Base-by-base conservation (phyloP, 2,888 invertebrate genomes). In the Sipunculus nudus region DNA sequence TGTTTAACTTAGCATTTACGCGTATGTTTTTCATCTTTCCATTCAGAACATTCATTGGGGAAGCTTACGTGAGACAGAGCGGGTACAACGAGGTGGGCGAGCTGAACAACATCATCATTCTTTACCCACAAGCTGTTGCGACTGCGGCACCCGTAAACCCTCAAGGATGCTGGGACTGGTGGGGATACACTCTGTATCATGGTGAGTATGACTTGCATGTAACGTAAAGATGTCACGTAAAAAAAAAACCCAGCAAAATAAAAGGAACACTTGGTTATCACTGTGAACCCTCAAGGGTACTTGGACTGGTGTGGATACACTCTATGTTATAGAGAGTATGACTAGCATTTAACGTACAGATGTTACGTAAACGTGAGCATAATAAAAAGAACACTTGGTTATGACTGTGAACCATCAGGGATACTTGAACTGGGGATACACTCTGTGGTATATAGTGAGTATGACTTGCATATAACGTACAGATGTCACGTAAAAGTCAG, bases 341-440 rank as follows among this genome's bases (percentile, higher is more conserved):
- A n/a, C n/a, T n/a, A n/a, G n/a, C n/a, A n/a, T n/a, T n/a, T n/a
- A n/a, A n/a, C n/a, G n/a, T n/a, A n/a, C n/a, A n/a, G n/a, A n/a
- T n/a, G n/a, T n/a, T n/a, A n/a, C n/a, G n/a, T n/a, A n/a, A n/a
- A n/a, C n/a, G n/a, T n/a, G n/a, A n/a, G n/a, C n/a, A n/a, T n/a
- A n/a, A n/a, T n/a, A n/a, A n/a, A n/a, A n/a, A n/a, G n/a, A n/a
- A 48, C 16, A 10, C 10, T 19, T 59, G 3, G 25, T 57, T 1
- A 48, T 65, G 4, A 6, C 50, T 25, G 2, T 38, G n/a, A 77
- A 77, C 43, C 67, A 62, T 6, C 55, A 71, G n/a, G 76, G 77
- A 1, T 77, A 76, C 61, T 77, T 75, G 76, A 76, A 77, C 53
- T 76, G 77, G 76, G 77, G 75, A 3, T 77, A 75, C 47, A 74